Conservation (phyloP, 1,140 invertebrate species). For the Lordiphosa stackelbergi region DNA sequence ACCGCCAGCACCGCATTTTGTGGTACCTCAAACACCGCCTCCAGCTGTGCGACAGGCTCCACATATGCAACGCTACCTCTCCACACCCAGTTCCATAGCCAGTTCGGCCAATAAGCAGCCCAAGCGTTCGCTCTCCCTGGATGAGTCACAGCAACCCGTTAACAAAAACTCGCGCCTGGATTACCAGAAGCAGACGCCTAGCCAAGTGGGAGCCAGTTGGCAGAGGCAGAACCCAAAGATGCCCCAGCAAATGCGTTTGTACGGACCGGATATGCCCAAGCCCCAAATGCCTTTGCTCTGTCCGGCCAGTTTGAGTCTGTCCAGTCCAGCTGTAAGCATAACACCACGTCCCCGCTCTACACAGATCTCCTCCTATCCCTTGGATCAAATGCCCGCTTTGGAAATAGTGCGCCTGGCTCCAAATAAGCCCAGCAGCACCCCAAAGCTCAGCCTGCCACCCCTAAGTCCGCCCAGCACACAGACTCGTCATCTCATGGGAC, state of each 20-base stretch:
- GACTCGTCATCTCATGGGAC: conserved; percentile 42
- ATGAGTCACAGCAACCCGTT: conserved; percentile 47
- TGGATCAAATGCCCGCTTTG: conserved; percentile 43
- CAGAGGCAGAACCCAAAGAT: conserved; percentile 14
- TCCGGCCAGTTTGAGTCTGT: conserved; percentile 28
- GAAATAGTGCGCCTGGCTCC: conserved; percentile 58
- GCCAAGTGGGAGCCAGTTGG: conserved; percentile 20
- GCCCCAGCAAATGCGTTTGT: conserved; percentile 35
- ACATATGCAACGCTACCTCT: conserved; percentile 57
- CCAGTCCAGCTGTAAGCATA: conserved; percentile 36
- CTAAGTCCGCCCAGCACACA: conserved; percentile 5
- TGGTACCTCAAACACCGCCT: conserved; percentile 50
- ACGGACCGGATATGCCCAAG: conserved; percentile 43
- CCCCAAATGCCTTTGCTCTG: conserved; percentile 33
- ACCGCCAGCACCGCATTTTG: conserved; percentile 45
- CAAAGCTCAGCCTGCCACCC: conserved; percentile 25
- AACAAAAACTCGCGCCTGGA: conserved; percentile 55
- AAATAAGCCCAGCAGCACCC: conserved; percentile 10
- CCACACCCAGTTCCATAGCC: conserved; percentile 70
- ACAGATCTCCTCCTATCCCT: not conserved
- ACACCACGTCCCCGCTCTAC: conserved; percentile 31
- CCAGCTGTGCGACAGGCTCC: conserved; percentile 23
- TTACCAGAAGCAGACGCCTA: conserved; percentile 21
- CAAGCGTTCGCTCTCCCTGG: conserved; percentile 61
- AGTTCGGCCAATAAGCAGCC: conserved; percentile 68